These are phyloP conservation scores for Gobio gobio DNA, from an alignment of 2,113 vertebrate genomes.

Conservation along the genomic window DNA sequence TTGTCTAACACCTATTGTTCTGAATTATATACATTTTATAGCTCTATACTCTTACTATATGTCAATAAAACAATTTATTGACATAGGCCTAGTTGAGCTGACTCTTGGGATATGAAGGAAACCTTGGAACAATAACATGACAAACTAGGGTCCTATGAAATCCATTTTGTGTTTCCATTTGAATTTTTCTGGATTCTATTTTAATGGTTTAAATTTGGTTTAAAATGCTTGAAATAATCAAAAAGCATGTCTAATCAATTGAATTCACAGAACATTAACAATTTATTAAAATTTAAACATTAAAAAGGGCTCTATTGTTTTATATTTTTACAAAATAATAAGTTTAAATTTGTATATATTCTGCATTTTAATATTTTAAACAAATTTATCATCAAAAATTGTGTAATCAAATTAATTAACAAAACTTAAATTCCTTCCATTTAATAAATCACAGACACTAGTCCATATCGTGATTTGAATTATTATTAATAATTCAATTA, in stretches of 20 bases:
- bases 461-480: neutral
- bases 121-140: neutral
- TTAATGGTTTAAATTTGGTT: neutral
- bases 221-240: neutral
- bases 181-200: neutral
- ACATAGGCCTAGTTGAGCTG: neutral
- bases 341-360: too few relatives aligned
- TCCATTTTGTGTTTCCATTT: neutral
- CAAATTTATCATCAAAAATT: too few relatives aligned
- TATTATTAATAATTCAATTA: too few relatives aligned
- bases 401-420: neutral
- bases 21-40: neutral
- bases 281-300: too few relatives aligned
- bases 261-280: too few relatives aligned
- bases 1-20: neutral
- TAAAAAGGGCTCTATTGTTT: too few relatives aligned
- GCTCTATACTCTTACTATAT: neutral
- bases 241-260: neutral
- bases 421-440: neutral
- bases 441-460: neutral
- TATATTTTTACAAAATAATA: too few relatives aligned
- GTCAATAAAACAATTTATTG: neutral
- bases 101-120: neutral
- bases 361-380: too few relatives aligned
- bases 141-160: neutral